A percentile compares a stretch with the other conserved stretches of the same genome.
phyloP scores from a whole-genome alignment of 2,113 vertebrate species.

The Daboia siamensis region DNA sequence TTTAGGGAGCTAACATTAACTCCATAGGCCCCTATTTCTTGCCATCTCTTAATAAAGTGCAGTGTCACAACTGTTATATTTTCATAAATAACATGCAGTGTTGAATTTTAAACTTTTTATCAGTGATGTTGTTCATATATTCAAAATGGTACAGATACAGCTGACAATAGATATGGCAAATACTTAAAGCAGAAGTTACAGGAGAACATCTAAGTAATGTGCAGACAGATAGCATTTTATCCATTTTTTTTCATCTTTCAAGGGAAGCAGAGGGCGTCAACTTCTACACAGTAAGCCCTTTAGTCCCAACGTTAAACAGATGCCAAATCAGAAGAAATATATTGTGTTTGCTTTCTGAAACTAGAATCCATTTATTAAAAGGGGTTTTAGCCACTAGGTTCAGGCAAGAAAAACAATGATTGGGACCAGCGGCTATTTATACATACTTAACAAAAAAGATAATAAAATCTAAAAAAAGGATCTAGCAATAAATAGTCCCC shows the following conservation, averaged over 20 bases:
- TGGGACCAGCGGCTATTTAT: background rate
- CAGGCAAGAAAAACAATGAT: background rate
- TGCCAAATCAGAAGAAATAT: background rate
- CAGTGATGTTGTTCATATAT: conserved; percentile 13
- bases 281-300: background rate
- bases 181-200: background rate
- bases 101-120: background rate
- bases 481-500: background rate
- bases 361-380: background rate
- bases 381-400: background rate
- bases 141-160: conserved; percentile 2
- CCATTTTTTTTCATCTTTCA: background rate
- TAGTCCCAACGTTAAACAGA: background rate
- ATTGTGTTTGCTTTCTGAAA: background rate
- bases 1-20: background rate
- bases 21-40: background rate
- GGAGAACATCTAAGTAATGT: background rate
- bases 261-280: background rate
- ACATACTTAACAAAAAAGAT: background rate
- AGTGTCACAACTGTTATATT: background rate
- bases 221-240: background rate
- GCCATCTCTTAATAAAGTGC: background rate
- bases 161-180: conserved; percentile 20
- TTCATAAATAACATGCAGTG: background rate
- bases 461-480: background rate